Evolutionary conservation across 1,140 invertebrate genomes (phyloP).

Genomic region (Drosophila ogumai): DNA sequence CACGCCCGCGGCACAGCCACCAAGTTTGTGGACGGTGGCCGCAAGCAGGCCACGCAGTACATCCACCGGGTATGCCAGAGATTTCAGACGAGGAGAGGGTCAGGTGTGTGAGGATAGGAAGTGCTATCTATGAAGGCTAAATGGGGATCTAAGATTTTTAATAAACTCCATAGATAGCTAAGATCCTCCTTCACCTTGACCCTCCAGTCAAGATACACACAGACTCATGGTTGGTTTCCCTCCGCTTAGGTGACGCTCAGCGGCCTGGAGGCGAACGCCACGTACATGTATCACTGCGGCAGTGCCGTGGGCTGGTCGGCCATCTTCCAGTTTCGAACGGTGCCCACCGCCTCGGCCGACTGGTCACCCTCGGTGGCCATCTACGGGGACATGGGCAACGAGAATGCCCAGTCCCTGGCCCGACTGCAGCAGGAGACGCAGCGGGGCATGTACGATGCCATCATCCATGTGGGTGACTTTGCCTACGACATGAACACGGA

Average conservation of each 20-base stretch:
- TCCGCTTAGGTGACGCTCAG: constrained; percentile 86
- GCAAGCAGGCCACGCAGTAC: constrained; percentile 88
- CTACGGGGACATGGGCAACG: constrained; percentile 96
- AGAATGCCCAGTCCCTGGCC: constrained; percentile 93
- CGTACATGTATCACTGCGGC: constrained; percentile 94
- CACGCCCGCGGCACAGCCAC: constrained; percentile 87
- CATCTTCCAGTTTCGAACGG: constrained; percentile 90
- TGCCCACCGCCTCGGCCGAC: constrained; percentile 86
- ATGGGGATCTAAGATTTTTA: not conserved
- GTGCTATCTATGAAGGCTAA: not conserved
- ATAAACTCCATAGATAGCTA: not conserved
- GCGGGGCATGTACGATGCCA: constrained; percentile 92
- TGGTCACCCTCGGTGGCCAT: constrained; percentile 94
- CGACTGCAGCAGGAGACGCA: constrained; percentile 93
- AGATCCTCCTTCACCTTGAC: too few species aligned
- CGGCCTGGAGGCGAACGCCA: constrained; percentile 87
- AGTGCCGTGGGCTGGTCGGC: constrained; percentile 93
- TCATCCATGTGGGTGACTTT: constrained; percentile 97
- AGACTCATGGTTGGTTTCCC: constrained; percentile 9
- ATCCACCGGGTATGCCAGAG: constrained; percentile 90
- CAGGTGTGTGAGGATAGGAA: not conserved
- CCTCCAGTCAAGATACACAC: not conserved
- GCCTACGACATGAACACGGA: constrained; percentile 97
- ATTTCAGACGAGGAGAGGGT: not conserved
- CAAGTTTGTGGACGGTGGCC: constrained; percentile 93